phyloP scores from a whole-genome alignment of 1,140 invertebrate species.

The Aphelenchoides besseyi region DNA sequence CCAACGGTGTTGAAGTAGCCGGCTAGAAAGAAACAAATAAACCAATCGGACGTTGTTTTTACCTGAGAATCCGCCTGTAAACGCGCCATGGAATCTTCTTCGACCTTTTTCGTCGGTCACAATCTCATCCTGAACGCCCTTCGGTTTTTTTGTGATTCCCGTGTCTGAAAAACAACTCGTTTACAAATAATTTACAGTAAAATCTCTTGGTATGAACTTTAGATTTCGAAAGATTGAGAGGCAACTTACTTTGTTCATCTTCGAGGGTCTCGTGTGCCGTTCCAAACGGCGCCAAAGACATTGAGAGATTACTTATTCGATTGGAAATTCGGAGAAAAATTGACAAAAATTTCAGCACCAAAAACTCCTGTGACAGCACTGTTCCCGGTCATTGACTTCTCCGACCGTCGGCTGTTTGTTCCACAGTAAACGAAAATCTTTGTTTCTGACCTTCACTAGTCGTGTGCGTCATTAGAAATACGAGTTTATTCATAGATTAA shows the following conservation, averaged over 20 bases:
- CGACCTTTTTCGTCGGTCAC: slow-evolving; percentile 84
- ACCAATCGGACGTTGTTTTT: slow-evolving; percentile 67
- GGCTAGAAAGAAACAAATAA: slow-evolving; percentile 99
- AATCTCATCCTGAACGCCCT: slow-evolving; percentile 80
- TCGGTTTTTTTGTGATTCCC: slow-evolving; percentile 71
- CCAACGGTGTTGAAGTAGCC: slow-evolving; percentile 96
- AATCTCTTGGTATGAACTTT: slow-evolving; percentile 1
- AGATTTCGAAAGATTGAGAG: not conserved
- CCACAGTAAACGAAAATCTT: no score
- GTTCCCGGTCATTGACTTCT: no score
- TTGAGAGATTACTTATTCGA: slow-evolving; percentile 6
- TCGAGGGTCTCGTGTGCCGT: slow-evolving; percentile 59
- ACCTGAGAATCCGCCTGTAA: slow-evolving; percentile 92
- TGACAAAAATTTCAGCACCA: no score
- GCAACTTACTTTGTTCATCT: slow-evolving; percentile 53
- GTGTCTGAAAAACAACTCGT: slow-evolving; percentile 28
- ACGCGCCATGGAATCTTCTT: slow-evolving; percentile 93
- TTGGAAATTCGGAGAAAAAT: slow-evolving; percentile 2
- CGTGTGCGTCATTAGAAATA: no score
- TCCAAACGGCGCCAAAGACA: slow-evolving; percentile 47
- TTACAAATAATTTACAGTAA: slow-evolving; percentile 19
- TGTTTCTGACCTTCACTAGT: no score
- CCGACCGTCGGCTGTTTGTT: no score
- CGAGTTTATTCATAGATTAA: no score
- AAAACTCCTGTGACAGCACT: no score